phyloP scores from a whole-genome alignment of 2,888 invertebrate genomes.

The Melieria picta region DNA sequence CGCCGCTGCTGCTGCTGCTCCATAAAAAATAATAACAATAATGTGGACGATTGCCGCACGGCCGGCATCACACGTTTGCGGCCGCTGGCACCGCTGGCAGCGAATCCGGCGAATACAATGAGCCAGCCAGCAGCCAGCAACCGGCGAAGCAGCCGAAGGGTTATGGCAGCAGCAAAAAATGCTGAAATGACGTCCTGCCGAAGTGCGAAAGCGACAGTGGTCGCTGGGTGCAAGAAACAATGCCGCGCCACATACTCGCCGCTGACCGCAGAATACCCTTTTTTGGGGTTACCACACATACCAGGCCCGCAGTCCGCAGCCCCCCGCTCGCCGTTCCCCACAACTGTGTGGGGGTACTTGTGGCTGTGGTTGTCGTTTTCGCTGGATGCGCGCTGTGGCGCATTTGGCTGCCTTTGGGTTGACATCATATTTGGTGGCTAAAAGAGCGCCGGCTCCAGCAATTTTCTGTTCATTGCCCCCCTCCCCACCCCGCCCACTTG shows the following conservation, averaged over 20 bases:
- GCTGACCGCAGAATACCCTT: conserved; percentile 12
- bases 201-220: conserved; percentile 31
- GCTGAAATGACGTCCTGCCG: too few relatives aligned
- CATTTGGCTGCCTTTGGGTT: conserved; percentile 40
- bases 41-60: too few relatives aligned
- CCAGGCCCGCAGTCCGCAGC: neutral
- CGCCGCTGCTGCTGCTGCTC: too few relatives aligned
- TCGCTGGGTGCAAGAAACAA: conserved; percentile 28
- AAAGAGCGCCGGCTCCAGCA: conserved; percentile 55
- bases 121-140: too few relatives aligned
- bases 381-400: conserved; percentile 11
- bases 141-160: neutral
- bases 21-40: too few relatives aligned
- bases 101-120: too few relatives aligned
- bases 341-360: too few relatives aligned
- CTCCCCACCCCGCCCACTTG: neutral
- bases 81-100: neutral
- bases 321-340: too few relatives aligned
- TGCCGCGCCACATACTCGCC: conserved; percentile 16
- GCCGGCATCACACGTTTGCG: too few relatives aligned
- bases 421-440: conserved; percentile 62
- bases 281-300: conserved; percentile 16
- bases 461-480: neutral
- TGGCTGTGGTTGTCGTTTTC: neutral
- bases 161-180: neutral